Evolutionary conservation across 1,140 invertebrate species (phyloP).

Genomic region (Belonocnema kinseyi): DNA sequence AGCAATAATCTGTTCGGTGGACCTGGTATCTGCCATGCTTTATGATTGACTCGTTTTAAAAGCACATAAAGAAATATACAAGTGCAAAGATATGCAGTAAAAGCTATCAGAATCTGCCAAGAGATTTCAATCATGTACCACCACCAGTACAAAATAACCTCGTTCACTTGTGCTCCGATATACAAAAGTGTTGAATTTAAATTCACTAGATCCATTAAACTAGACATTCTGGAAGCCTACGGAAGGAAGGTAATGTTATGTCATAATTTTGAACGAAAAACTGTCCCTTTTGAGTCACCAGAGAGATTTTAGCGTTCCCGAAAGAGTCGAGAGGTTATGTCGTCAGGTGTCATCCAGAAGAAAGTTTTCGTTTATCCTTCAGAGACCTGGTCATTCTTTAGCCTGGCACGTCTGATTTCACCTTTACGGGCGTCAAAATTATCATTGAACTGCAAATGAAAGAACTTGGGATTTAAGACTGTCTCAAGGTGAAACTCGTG

Average conservation of each 20-base stretch:
- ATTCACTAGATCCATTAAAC: slow-evolving; percentile 39
- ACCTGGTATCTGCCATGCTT: slow-evolving; percentile 72
- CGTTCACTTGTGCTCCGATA: slow-evolving; percentile 57
- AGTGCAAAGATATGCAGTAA: slow-evolving; percentile 65
- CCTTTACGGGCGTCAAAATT: slow-evolving; percentile 3
- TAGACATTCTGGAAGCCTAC: background rate
- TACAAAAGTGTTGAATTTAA: slow-evolving; percentile 46
- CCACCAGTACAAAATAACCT: slow-evolving; percentile 67
- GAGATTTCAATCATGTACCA: slow-evolving; percentile 71
- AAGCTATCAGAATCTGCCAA: slow-evolving; percentile 66
- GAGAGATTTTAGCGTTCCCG: background rate
- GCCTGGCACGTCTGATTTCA: background rate
- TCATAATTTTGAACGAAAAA: slow-evolving; percentile 11
- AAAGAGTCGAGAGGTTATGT: slow-evolving; percentile 11
- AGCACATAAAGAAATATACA: slow-evolving; percentile 68
- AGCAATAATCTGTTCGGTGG: slow-evolving; percentile 81
- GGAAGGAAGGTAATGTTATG: background rate
- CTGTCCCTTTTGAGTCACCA: background rate
- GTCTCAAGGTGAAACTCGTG: background rate
- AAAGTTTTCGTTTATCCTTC: background rate
- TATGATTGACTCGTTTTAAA: slow-evolving; percentile 66
- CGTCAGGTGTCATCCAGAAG: slow-evolving; percentile 17
- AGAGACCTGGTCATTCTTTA: slow-evolving; percentile 10
- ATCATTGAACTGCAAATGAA: background rate
- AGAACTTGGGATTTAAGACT: background rate